phyloP scores from a whole-genome alignment of 2,113 vertebrate species.

The Sardina pilchardus region DNA sequence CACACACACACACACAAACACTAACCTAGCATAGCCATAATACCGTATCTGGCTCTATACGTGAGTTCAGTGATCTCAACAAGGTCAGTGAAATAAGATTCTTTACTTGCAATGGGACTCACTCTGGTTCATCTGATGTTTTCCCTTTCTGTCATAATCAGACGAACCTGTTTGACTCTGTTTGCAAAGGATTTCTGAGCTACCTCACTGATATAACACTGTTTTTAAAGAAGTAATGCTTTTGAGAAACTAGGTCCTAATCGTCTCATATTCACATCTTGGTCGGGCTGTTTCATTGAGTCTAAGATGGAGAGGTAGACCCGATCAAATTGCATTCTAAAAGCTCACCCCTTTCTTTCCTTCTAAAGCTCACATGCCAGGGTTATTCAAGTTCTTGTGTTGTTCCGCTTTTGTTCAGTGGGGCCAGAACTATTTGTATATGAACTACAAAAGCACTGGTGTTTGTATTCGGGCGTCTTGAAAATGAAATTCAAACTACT shows the following conservation, averaged over 20 bases:
- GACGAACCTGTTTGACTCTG: neutral
- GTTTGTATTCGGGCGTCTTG: neutral
- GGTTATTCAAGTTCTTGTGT: neutral
- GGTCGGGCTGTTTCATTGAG: neutral
- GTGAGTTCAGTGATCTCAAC: neutral
- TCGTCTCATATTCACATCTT: neutral
- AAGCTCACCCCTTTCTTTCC: neutral
- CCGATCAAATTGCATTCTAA: neutral
- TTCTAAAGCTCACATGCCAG: neutral
- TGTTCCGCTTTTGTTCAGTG: neutral
- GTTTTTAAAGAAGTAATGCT: neutral
- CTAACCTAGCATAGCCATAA: too few relatives aligned
- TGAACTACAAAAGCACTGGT: neutral
- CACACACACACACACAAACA: too few relatives aligned
- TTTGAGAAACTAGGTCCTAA: neutral
- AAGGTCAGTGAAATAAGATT: too few relatives aligned
- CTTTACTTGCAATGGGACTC: neutral
- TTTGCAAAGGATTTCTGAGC: neutral
- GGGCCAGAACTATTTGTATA: conserved; percentile 6
- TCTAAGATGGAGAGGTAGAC: neutral
- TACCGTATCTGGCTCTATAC: neutral
- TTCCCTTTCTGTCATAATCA: neutral
- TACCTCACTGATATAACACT: neutral
- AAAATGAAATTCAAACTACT: neutral
- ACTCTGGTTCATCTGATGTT: neutral